Evolutionary conservation across 2,113 vertebrate species (phyloP).

Genomic region (Corythaeola cristata): DNA sequence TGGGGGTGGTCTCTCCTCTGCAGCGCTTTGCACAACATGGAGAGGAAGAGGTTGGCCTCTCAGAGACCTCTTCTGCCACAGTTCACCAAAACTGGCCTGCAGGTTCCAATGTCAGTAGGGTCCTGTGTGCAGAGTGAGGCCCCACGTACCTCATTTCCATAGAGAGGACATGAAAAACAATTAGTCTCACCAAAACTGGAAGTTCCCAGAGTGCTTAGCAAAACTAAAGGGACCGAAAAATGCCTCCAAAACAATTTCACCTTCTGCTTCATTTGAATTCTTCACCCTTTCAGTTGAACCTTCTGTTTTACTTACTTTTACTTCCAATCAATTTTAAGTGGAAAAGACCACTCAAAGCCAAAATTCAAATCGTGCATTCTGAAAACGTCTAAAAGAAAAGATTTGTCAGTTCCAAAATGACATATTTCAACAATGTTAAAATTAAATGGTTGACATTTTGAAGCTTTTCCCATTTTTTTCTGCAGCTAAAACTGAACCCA

Average conservation of each 20-base stretch:
- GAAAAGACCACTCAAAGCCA: neutral
- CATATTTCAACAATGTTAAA: slow-evolving; percentile 4
- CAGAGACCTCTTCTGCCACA: neutral
- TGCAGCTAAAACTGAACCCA: neutral
- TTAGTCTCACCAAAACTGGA: neutral
- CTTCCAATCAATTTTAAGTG: neutral
- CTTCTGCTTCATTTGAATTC: neutral
- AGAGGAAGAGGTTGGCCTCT: neutral
- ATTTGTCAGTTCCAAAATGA: neutral
- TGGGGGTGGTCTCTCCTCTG: too few relatives aligned
- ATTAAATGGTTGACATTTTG: neutral
- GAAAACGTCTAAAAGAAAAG: neutral
- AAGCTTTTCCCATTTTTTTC: slow-evolving; percentile 1
- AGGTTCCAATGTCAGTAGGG: neutral
- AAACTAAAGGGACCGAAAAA: neutral
- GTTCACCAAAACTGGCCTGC: neutral
- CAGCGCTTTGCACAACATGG: neutral
- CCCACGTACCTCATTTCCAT: neutral
- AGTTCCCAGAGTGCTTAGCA: neutral
- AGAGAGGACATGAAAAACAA: neutral
- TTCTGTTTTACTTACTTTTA: neutral
- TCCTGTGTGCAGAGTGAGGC: neutral
- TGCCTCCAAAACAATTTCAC: neutral
- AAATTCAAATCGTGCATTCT: neutral
- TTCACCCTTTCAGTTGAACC: neutral